phyloP scores from a whole-genome alignment of 2,113 vertebrate species.

The Pimephales promelas region DNA sequence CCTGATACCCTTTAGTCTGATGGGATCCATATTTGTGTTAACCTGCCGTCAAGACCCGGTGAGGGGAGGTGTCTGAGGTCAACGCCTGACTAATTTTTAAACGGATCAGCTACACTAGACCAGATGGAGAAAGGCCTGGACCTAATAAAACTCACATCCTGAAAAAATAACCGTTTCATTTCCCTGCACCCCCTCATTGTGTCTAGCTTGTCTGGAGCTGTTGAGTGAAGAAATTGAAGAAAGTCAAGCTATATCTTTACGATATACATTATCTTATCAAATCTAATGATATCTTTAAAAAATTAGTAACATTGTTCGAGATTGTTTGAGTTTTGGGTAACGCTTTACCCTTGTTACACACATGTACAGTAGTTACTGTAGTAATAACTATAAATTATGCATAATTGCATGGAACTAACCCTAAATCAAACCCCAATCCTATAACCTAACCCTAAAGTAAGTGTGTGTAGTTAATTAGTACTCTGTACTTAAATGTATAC shows the following conservation, averaged over 20 bases:
- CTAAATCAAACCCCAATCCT: too few relatives aligned
- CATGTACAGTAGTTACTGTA: background rate
- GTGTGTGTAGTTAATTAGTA: too few relatives aligned
- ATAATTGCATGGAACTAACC: too few relatives aligned
- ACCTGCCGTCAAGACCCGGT: conserved; percentile 63
- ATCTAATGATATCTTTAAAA: background rate
- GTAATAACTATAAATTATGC: background rate
- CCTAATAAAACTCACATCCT: conserved; percentile 73
- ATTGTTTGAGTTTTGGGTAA: background rate
- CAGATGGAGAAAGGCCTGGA: conserved; percentile 72
- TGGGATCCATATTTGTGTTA: conserved; percentile 67
- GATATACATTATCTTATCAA: background rate
- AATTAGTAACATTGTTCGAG: background rate
- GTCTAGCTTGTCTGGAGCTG: conserved; percentile 21
- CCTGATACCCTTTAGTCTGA: conserved; percentile 58
- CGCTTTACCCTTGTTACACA: background rate
- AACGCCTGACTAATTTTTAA: conserved; percentile 75
- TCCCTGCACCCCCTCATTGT: background rate
- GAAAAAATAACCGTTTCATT: conserved; percentile 66
- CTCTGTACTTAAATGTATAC: too few relatives aligned
- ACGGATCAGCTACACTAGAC: conserved; percentile 68
- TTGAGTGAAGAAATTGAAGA: background rate
- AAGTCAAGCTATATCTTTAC: background rate
- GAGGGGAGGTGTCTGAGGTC: conserved; percentile 68
- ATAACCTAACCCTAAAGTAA: too few relatives aligned